Evolutionary conservation across 2,797 vertebrate species (phyloP).

Genomic region (Sebastes paucispinis): DNA sequence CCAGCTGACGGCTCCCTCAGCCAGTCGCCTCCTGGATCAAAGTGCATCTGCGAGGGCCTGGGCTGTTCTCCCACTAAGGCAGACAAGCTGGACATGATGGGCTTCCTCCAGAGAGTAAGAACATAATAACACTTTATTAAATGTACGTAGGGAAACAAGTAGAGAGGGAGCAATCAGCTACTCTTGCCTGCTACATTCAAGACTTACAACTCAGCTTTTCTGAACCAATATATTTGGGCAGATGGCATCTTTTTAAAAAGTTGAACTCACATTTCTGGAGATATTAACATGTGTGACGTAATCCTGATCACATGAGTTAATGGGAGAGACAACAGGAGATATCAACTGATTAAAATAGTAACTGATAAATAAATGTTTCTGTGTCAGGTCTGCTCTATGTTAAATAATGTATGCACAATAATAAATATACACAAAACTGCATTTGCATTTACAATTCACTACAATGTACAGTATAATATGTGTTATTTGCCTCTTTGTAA

Average conservation of each 20-base stretch:
- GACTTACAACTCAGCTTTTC: not conserved
- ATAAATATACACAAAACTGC: too few species aligned
- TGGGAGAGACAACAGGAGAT: not conserved
- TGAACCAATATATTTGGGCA: not conserved
- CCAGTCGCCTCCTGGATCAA: slow-evolving; percentile 1
- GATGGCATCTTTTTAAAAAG: not conserved
- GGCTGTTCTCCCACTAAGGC: slow-evolving; percentile 40
- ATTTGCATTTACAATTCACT: not conserved
- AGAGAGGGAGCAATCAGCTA: not conserved
- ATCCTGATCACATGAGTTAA: not conserved
- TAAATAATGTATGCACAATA: too few species aligned
- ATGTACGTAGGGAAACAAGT: not conserved
- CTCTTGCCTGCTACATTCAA: not conserved
- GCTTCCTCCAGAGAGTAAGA: slow-evolving; percentile 74
- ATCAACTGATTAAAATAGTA: not conserved
- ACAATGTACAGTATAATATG: too few species aligned
- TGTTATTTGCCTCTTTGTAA: not conserved
- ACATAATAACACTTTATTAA: not conserved
- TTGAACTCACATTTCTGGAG: not conserved
- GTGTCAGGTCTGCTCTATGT: not conserved
- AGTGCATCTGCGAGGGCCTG: slow-evolving; percentile 10
- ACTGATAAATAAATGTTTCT: not conserved
- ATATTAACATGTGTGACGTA: not conserved
- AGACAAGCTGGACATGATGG: slow-evolving; percentile 70
- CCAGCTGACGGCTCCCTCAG: slow-evolving; percentile 2